Percentiles rank a stretch among this genome's conserved stretches.
phyloP scores from a whole-genome alignment of 30 jellyfish, hydroid and myxozoan genomes.

The Pelagia noctiluca region DNA sequence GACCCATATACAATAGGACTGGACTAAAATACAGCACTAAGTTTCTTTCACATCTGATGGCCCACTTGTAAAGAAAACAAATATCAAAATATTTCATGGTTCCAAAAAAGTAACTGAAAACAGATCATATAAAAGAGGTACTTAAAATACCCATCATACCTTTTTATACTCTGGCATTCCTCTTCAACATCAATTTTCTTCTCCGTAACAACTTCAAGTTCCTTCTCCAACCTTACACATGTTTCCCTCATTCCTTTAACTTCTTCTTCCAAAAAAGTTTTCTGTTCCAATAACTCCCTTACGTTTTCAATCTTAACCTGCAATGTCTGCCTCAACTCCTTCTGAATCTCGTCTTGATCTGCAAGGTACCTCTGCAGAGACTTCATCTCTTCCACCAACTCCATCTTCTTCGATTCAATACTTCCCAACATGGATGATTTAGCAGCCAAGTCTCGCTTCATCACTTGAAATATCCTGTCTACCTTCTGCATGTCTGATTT shows the following conservation, averaged over 20 bases:
- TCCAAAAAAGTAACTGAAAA: too few relatives aligned
- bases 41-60: too few relatives aligned
- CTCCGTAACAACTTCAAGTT: not conserved
- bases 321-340: conserved; percentile 34
- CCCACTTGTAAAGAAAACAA: too few relatives aligned
- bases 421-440: conserved; percentile 53
- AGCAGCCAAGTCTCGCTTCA: conserved; percentile 63
- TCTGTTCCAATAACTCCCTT: conserved; percentile 13
- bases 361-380: conserved; percentile 41
- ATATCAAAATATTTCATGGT: too few relatives aligned
- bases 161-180: not conserved
- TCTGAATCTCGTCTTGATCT: conserved; percentile 38
- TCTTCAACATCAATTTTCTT: not conserved
- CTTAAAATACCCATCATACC: not conserved
- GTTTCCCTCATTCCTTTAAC: not conserved
- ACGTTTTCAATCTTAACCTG: conserved; percentile 10
- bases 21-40: too few relatives aligned
- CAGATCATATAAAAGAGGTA: too few relatives aligned
- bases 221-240: conserved; percentile 23
- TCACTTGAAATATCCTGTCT: conserved; percentile 48
- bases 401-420: conserved; percentile 47
- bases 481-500: conserved; percentile 55
- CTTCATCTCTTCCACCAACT: conserved; percentile 47
- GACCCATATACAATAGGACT: too few relatives aligned
- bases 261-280: conserved; percentile 32